phyloP scores from a whole-genome alignment of 37 sponge, comb jelly and placozoan genomes.

The Bolinopsis microptera region DNA sequence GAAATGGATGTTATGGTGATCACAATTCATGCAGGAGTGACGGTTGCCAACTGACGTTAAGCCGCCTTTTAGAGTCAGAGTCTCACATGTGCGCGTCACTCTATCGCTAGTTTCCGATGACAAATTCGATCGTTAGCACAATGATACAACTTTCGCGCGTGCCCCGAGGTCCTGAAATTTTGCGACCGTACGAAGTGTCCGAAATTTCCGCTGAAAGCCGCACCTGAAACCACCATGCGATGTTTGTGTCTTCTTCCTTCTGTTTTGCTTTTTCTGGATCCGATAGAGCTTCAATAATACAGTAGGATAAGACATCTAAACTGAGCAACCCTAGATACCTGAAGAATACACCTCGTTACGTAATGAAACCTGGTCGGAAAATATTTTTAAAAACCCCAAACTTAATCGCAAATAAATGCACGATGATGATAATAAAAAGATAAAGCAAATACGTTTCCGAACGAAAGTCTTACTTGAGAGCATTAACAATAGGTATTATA shows the following conservation, averaged over 20 bases:
- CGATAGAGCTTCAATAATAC: constrained; percentile 94
- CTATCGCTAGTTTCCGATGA: constrained; percentile 50
- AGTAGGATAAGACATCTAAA: constrained; percentile 69
- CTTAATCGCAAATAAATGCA: neutral
- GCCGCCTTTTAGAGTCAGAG: too few relatives aligned
- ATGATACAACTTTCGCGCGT: neutral
- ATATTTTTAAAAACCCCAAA: too few relatives aligned
- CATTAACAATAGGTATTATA: constrained; percentile 91
- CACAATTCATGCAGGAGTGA: too few relatives aligned
- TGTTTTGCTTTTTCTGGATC: constrained; percentile 87
- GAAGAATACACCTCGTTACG: neutral
- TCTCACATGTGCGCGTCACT: neutral
- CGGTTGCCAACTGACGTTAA: too few relatives aligned
- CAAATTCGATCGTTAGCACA: neutral
- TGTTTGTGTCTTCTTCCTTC: constrained; percentile 95
- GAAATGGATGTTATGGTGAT: too few relatives aligned
- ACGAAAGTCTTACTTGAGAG: constrained; percentile 81
- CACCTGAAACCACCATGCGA: constrained; percentile 94
- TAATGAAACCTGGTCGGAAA: neutral
- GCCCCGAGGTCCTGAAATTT: neutral
- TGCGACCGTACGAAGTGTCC: neutral
- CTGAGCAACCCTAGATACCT: constrained; percentile 17
- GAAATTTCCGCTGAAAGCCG: neutral
- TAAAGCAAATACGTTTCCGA: too few relatives aligned
- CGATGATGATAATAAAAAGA: too few relatives aligned